Evolutionary conservation across 2,113 vertebrate genomes (phyloP), one percentile per base, ranked within the genome.

Genomic region (Syngnathus floridae): DNA sequence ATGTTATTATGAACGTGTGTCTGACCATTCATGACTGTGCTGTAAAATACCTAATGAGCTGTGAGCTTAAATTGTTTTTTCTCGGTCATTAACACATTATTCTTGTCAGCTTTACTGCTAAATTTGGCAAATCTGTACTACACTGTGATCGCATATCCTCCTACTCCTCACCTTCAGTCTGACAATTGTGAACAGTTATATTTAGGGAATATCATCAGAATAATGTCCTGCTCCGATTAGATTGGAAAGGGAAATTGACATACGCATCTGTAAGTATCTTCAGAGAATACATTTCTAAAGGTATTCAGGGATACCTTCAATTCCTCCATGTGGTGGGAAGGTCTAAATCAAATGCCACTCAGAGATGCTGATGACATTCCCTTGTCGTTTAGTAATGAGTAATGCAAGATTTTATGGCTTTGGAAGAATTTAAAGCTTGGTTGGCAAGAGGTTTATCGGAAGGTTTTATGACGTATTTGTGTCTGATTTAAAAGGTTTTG

Each of bases 21-120:
- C 21, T 38, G 35, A 57, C 79, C 78, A 82, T 82, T 84, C 78
- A 79, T 75, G 67, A 65, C 68, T 62, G 36, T 68, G 66, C 56
- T 65, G n/a, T 64, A 67, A 76, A 57, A 62, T 46, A 69, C 66
- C 57, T 74, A 72, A 77, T 64, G 66, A 80, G 62, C 70, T 61
- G 37, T 66, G 48, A 75, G 70, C 56, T 62, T 74, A 22, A 65
- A 61, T 26, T 59, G 45, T 46, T 5, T 61, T 12, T 61, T 74
- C 49, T n/a, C 62, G 69, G 52, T 65, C 69, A 67, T 74, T 62
- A 61, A 62, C 48, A 54, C 54, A 26, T 65, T 40, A 52, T 36
- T 65, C 63, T 57, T 71, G 51, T 72, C 65, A 55, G 67, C 46
- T 73, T 52, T n/a, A 7, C 51, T 26, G 63, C 46, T 59, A 40